phyloP scores from a whole-genome alignment of 1,140 invertebrate species.

The Heliconius eleuchia region DNA sequence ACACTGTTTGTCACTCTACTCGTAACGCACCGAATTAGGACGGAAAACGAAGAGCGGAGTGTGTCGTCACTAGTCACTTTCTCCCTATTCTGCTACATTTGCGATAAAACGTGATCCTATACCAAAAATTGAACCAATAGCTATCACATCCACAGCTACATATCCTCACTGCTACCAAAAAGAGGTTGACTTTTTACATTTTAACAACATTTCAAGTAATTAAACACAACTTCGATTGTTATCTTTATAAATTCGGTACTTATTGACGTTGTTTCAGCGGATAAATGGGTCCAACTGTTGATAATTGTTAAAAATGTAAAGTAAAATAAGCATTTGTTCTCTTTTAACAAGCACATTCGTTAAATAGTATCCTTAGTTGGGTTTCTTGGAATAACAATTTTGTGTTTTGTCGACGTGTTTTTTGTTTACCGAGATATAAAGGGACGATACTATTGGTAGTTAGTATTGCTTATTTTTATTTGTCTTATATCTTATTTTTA shows the following conservation, averaged over 20 bases:
- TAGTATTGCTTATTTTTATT: not conserved
- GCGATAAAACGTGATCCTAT: too few species aligned
- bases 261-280: conserved; percentile 12
- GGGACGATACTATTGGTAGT: not conserved
- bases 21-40: too few species aligned
- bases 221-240: conserved; percentile 14
- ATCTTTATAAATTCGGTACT: conserved; percentile 17
- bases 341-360: conserved; percentile 13
- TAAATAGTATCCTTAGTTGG: not conserved
- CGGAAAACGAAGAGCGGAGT: too few species aligned
- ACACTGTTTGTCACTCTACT: too few species aligned
- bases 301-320: conserved; percentile 23
- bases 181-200: not conserved
- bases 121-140: too few species aligned
- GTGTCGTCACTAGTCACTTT: too few species aligned
- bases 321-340: conserved; percentile 12
- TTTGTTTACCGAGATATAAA: not conserved
- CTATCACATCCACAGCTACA: too few species aligned
- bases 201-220: conserved; percentile 13
- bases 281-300: conserved; percentile 17
- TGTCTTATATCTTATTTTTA: too few species aligned
- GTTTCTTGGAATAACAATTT: not conserved
- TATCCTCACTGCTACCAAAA: not conserved
- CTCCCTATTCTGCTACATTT: too few species aligned
- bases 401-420: not conserved